A percentile compares a stretch with the other conserved stretches of the same genome.
Evolutionary conservation across 2,888 invertebrate species (phyloP).

Genomic region (Xylophagus ater): DNA sequence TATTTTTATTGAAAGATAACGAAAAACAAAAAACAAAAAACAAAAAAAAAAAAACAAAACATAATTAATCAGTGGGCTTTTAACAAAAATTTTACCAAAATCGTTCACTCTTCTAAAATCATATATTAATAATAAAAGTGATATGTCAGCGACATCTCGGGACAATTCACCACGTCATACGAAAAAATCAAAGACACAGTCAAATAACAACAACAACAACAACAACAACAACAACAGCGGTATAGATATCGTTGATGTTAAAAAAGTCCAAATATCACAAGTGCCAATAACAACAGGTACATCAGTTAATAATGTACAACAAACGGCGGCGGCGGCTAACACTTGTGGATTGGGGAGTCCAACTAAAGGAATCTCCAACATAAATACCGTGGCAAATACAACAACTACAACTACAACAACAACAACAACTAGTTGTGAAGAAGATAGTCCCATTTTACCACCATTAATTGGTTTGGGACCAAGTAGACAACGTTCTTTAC

Average conservation of each 20-base stretch:
- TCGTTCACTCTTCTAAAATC: no score
- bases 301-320: background rate
- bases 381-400: no score
- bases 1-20: background rate
- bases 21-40: conserved; percentile 6
- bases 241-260: no score
- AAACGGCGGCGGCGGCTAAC: conserved; percentile 5
- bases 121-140: conserved; percentile 2
- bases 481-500: conserved; percentile 62
- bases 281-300: background rate
- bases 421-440: conserved; percentile 10
- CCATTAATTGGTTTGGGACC: conserved; percentile 43
- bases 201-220: conserved; percentile 18
- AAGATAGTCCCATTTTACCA: conserved; percentile 32
- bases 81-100: no score
- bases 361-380: conserved; percentile 3
- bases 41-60: conserved; percentile 13
- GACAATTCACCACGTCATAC: conserved; percentile 38
- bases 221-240: conserved; percentile 18
- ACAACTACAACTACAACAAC: no score
- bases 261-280: no score
- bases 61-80: no score
- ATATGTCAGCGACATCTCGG: conserved; percentile 30
- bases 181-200: conserved; percentile 23
- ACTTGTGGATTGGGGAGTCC: conserved; percentile 6